A percentile compares a stretch with the other conserved stretches of the same genome.
These are phyloP conservation scores for Musca domestica DNA, from an alignment of 1,140 invertebrate genomes.

Conservation along the genomic window DNA sequence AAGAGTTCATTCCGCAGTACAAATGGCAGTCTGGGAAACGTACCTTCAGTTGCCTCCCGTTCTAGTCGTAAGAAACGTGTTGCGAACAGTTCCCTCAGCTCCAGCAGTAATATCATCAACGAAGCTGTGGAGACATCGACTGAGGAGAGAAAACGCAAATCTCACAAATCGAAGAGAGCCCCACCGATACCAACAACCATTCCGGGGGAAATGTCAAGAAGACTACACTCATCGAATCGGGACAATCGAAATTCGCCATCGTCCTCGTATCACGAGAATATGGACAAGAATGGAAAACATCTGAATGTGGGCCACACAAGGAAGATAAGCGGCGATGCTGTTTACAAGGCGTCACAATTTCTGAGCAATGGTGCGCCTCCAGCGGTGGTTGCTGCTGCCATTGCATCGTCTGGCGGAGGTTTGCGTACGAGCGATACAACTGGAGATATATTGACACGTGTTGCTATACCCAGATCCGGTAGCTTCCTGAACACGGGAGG, in stretches of 20 bases:
- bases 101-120: constrained; percentile 59
- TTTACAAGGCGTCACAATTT: constrained; percentile 19
- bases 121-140: constrained; percentile 49
- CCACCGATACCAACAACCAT: constrained; percentile 43
- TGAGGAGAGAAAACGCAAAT: constrained; percentile 49
- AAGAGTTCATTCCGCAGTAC: constrained; percentile 48
- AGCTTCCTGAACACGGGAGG: constrained; percentile 79
- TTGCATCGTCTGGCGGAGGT: constrained; percentile 31
- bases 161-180: constrained; percentile 48
- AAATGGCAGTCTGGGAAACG: constrained; percentile 26
- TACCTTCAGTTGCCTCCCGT: constrained; percentile 53
- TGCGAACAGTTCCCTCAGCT: constrained; percentile 60
- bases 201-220: neutral
- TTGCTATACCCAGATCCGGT: constrained; percentile 76
- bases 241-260: neutral
- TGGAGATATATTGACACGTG: constrained; percentile 78
- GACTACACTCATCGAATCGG: neutral
- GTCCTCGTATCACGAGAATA: neutral
- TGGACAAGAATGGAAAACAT: neutral
- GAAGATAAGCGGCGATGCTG: neutral
- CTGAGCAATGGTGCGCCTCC: neutral
- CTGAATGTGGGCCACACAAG: neutral
- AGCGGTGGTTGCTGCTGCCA: constrained; percentile 23
- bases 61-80: constrained; percentile 62
- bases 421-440: constrained; percentile 52